Conservation (phyloP, 2,888 invertebrate genomes). For the Cinara cedri region DNA sequence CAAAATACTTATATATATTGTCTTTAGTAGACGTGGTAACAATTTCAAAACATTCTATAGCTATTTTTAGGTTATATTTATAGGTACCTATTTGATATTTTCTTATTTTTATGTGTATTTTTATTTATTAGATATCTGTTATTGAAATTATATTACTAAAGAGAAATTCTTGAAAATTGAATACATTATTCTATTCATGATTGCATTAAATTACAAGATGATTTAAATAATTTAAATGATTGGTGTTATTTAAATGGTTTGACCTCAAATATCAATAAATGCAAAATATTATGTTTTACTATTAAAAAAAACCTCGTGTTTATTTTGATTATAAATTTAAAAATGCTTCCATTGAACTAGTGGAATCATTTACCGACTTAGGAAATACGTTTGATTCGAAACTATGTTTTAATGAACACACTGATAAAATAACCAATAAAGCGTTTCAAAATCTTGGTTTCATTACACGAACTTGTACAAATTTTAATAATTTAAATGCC, state of each 20-base stretch:
- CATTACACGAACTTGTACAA: not conserved
- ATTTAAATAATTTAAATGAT: not conserved
- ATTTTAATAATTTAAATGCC: not conserved
- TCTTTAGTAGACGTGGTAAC: too few relatives aligned
- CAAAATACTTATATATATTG: too few relatives aligned
- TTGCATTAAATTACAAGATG: not conserved
- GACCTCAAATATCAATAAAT: not conserved
- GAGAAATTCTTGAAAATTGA: too few relatives aligned
- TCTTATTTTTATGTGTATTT: too few relatives aligned
- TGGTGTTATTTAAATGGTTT: not conserved
- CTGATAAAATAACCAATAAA: slow-evolving; percentile 8
- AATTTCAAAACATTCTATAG: too few relatives aligned
- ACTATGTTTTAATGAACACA: not conserved
- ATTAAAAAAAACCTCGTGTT: not conserved
- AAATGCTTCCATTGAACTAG: slow-evolving; percentile 1
- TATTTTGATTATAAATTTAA: not conserved
- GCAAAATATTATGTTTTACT: too few relatives aligned
- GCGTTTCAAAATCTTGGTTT: not conserved
- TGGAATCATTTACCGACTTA: not conserved
- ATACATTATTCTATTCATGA: too few relatives aligned
- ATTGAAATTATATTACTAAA: too few relatives aligned
- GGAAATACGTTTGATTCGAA: not conserved
- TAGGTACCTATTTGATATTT: too few relatives aligned
- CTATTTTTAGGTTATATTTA: too few relatives aligned
- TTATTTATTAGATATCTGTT: too few relatives aligned